Evolutionary conservation across 2,113 vertebrate species (phyloP), one percentile per base, ranked within the genome.

Genomic region (Antigone vipio): DNA sequence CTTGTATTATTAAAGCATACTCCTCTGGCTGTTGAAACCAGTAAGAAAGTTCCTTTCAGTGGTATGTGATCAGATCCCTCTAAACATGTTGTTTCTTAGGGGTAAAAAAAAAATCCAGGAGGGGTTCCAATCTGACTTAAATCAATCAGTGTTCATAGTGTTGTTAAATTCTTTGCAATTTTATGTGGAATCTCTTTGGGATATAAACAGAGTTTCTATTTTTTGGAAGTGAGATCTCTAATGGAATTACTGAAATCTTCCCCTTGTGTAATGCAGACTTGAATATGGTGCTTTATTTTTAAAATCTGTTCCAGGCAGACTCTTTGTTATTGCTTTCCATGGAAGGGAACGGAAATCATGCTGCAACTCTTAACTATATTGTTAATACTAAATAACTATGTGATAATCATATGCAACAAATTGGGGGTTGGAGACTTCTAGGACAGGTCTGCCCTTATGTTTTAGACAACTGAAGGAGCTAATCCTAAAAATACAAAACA

Each of bases 351-450:
- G 9, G 15, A 35, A 93, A 32, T 40, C 12, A 56, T 52, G 15
- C 58, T 74, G 69, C 56, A 91, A 32, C 44, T 69, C 77, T 83
- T 85, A 59, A 47, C 22, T 35, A 26, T 56, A 63, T 29, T 89
- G 30, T 64, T 87, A 89, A 82, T 34, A 20, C 29, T 82, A 76
- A 95, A 68, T 66, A 93, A 89, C 58, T 77, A 24, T 62, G 56
- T 30, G 64, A 81, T 68, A 45, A 72, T 92, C 69, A 58, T 58
- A 73, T 16, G 19, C 56, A 82, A 40, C 29, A 87, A 92, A 92
- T 23, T 59, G 32, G 15, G 62, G 62, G 92, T 94, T 93, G 93
- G 81, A 93, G 85, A 40, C 77, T 85, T 88, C 89, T 84, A 91
- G 89, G 45, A 92, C 6, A 81, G 52, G 24, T 86, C 78, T 81